These are phyloP conservation scores for Catharus ustulatus DNA, from an alignment of 2,797 vertebrate species.

Conservation along the genomic window DNA sequence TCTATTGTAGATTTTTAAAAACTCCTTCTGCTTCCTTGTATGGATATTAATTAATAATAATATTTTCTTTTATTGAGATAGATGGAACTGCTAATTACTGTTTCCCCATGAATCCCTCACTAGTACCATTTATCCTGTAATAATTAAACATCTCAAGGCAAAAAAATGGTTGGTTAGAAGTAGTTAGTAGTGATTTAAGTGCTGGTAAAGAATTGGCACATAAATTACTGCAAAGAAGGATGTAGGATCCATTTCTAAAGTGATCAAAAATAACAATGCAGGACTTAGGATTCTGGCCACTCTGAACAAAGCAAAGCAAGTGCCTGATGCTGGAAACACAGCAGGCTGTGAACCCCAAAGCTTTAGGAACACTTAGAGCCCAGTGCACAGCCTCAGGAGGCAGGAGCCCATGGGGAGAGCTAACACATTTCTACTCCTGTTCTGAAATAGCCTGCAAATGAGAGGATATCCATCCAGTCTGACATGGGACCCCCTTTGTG, in stretches of 20 bases:
- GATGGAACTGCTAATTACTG: constrained; percentile 75
- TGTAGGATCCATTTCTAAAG: not conserved
- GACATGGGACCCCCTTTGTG: not conserved
- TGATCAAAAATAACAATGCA: not conserved
- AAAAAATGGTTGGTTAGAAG: constrained; percentile 59
- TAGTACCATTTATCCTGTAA: constrained; percentile 67
- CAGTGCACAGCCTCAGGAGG: not conserved
- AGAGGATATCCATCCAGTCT: not conserved
- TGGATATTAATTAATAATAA: constrained; percentile 79
- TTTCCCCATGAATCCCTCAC: constrained; percentile 69
- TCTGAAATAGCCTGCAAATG: not conserved
- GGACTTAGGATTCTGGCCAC: not conserved
- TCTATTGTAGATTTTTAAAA: constrained; percentile 68
- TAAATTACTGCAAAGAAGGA: constrained; percentile 6
- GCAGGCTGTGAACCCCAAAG: not conserved
- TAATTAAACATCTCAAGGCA: constrained; percentile 72
- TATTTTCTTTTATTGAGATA: constrained; percentile 76
- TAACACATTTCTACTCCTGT: not conserved
- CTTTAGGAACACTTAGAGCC: not conserved
- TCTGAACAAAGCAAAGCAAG: not conserved
- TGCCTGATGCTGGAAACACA: not conserved
- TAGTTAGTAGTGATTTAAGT: constrained; percentile 40
- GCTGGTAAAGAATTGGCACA: constrained; percentile 23
- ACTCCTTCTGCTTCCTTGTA: constrained; percentile 58
- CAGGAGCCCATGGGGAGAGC: not conserved